These are phyloP conservation scores for Argopecten irradians DNA, from an alignment of 1,140 invertebrate species.

Conservation along the genomic window DNA sequence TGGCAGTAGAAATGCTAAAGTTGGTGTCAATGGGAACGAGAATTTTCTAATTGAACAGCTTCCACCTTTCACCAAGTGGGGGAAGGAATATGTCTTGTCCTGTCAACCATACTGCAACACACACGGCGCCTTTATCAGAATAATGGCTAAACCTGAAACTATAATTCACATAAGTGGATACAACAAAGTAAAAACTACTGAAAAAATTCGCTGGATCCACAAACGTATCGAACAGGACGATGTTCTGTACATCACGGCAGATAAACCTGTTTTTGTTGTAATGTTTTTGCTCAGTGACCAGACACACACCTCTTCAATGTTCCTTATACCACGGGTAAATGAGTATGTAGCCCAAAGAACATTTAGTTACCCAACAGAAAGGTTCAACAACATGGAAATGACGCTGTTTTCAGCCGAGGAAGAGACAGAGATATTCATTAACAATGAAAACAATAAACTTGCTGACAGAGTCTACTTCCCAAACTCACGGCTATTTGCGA, in stretches of 20 bases:
- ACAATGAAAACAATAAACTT: too few relatives aligned
- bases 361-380: not conserved
- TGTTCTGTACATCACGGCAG: not conserved
- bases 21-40: not conserved
- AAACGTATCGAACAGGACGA: not conserved
- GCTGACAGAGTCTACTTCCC: not conserved
- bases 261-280: not conserved
- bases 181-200: not conserved
- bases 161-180: not conserved
- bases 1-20: not conserved
- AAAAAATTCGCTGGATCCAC: not conserved
- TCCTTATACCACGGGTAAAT: not conserved
- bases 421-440: not conserved
- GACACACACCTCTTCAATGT: not conserved
- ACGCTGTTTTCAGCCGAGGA: not conserved
- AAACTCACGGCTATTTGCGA: not conserved
- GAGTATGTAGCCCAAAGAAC: not conserved
- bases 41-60: not conserved
- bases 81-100: not conserved
- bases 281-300: not conserved
- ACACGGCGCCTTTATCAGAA: not conserved
- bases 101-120: not conserved
- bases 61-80: not conserved
- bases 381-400: not conserved
- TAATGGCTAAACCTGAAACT: not conserved